Evolutionary conservation across 2,113 vertebrate genomes (phyloP), one percentile per base, ranked within the genome.

Genomic region (Terrapene triunguis): DNA sequence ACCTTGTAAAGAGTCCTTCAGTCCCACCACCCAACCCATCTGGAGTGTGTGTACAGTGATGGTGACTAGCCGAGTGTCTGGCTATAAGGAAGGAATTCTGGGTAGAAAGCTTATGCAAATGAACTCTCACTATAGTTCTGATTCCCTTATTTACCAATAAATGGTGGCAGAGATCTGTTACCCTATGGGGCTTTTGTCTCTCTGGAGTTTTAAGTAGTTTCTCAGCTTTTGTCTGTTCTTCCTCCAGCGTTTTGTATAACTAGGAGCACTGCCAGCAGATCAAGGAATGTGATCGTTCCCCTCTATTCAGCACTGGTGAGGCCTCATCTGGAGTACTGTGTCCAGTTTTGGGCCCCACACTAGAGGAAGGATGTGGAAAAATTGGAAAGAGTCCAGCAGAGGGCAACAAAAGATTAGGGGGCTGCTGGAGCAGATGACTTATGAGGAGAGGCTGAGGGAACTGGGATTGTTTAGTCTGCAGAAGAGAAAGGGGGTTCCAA

Each of bases 211-310:
- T 69, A 69, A 69, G 35, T 69, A 38, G 35, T 19, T 69, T n/a
- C n/a, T 38, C 35, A 17, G 65, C 65, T 69, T 16, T 21, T 38
- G 19, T 17, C 35, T 47, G 44, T 47, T n/a, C 35, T 69, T 72
- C 19, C 21, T 72, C 57, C 24, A 3, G 59, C 29, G 5, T 50
- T 50, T 50, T 50, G 50, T 50, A 50, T 50, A 50, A 50, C 4
- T 50, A 14, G 50, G 50, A 5, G 50, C 50, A 50, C 16, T 27
- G 35, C 14, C 62, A 35, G 16, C 62, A 32, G 32, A 65, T n/a
- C 1, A 0, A 4, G 16, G 6, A 8, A n/a, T 3, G 9, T n/a
- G 16, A 24, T 24, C 10, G 5, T 11, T 74, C 10, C 17, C 29
- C 47, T 82, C 54, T 44, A 82, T 51, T 55, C 50, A 50, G 13